These are phyloP conservation scores for Zingel zingel DNA, from an alignment of 2,113 vertebrate genomes.

Conservation along the genomic window DNA sequence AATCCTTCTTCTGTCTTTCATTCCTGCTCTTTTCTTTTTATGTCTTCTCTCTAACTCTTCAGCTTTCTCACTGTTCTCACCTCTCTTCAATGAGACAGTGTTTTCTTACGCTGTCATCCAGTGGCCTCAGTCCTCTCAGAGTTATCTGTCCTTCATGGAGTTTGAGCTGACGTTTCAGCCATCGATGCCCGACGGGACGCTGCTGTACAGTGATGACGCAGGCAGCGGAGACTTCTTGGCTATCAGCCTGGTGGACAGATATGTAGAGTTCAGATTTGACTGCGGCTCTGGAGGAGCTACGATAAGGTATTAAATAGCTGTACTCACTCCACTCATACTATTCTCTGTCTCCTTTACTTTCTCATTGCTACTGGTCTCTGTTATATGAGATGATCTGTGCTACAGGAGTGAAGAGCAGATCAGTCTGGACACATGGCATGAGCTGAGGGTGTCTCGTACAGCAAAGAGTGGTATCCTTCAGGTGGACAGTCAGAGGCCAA, in stretches of 20 bases:
- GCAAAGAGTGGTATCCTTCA: constrained; percentile 94
- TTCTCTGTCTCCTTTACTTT: not conserved
- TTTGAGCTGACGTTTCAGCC: constrained; percentile 93
- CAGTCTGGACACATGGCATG: constrained; percentile 90
- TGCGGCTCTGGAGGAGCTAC: constrained; percentile 93
- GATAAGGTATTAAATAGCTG: constrained; percentile 86
- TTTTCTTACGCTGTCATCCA: constrained; percentile 89
- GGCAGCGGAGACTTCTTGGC: constrained; percentile 93
- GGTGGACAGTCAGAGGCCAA: constrained; percentile 90
- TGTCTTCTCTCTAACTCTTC: constrained; percentile 3
- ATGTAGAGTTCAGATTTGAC: constrained; percentile 95
- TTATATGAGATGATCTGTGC: constrained; percentile 21
- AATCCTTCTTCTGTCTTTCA: constrained; percentile 16
- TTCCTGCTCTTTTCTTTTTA: constrained; percentile 67
- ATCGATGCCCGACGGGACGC: constrained; percentile 85
- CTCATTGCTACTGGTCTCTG: not conserved
- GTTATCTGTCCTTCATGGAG: constrained; percentile 96
- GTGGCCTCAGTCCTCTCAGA: constrained; percentile 92
- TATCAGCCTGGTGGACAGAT: constrained; percentile 87
- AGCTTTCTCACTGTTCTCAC: constrained; percentile 91
- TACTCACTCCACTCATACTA: not conserved
- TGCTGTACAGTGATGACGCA: constrained; percentile 94
- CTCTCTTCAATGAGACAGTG: constrained; percentile 91
- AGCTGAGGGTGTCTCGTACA: constrained; percentile 91
- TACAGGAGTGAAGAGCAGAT: constrained; percentile 90